Percentiles rank a stretch among this genome's conserved stretches.
Evolutionary conservation across 2,888 invertebrate genomes (phyloP).

Genomic region (Heliconius charithonia): DNA sequence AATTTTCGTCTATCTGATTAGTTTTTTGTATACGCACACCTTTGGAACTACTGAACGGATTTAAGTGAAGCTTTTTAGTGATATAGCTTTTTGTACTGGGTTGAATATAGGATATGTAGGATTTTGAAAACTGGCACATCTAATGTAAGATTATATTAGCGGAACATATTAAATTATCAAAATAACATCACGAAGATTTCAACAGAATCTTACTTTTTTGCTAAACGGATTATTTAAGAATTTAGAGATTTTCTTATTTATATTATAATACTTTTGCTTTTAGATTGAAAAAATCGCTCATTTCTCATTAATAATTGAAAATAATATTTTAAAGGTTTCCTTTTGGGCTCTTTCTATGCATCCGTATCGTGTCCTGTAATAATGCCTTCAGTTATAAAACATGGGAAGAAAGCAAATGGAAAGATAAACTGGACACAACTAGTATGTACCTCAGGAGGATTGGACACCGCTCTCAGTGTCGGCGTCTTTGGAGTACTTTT

Average conservation of each 20-base stretch:
- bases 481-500: conserved; percentile 71
- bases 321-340: conserved; percentile 58
- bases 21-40: too few relatives aligned
- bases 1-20: too few relatives aligned
- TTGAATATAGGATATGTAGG: too few relatives aligned
- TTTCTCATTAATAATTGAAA: background rate
- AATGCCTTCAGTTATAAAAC: conserved; percentile 66
- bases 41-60: too few relatives aligned
- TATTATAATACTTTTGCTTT: background rate
- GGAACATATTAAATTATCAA: too few relatives aligned
- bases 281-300: background rate
- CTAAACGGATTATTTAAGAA: too few relatives aligned
- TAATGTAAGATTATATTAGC: too few relatives aligned
- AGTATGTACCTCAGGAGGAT: conserved; percentile 70
- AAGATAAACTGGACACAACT: conserved; percentile 71
- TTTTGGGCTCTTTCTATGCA: conserved; percentile 70
- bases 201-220: too few relatives aligned
- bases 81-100: too few relatives aligned
- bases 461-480: conserved; percentile 74
- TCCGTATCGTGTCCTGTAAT: conserved; percentile 74
- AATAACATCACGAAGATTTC: too few relatives aligned
- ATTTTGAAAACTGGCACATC: too few relatives aligned
- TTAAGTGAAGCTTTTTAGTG: too few relatives aligned
- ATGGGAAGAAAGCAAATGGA: conserved; percentile 54
- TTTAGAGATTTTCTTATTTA: background rate